Evolutionary conservation across 2,888 invertebrate species (phyloP).

Genomic region (Microchrysa polita): DNA sequence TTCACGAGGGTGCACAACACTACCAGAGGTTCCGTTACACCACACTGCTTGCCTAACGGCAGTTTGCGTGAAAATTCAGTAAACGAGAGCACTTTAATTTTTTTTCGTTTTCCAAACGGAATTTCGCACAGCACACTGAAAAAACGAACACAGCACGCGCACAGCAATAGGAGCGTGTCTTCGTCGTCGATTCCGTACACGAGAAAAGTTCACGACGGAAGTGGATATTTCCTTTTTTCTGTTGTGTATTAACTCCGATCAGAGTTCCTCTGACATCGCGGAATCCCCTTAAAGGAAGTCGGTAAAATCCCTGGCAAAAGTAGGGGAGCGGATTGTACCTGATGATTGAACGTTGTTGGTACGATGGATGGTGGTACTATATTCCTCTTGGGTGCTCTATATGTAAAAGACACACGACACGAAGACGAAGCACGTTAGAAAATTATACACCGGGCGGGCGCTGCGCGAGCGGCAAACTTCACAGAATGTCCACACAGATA

Average conservation of each 20-base stretch:
- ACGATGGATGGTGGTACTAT: neutral
- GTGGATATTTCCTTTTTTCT: slow-evolving; percentile 1
- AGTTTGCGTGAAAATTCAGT: neutral
- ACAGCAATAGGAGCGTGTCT: neutral
- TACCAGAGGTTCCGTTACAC: slow-evolving; percentile 7
- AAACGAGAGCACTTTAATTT: neutral
- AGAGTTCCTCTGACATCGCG: slow-evolving; percentile 17
- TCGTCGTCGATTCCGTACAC: neutral
- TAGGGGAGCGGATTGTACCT: slow-evolving; percentile 20
- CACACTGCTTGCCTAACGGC: slow-evolving; percentile 22
- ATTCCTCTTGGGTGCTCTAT: neutral
- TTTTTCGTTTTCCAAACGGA: neutral
- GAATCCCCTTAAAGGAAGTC: neutral
- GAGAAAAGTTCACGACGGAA: slow-evolving; percentile 21
- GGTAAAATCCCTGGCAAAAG: slow-evolving; percentile 20
- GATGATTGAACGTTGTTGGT: neutral
- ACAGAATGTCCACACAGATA: neutral
- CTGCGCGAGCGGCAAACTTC: slow-evolving; percentile 1
- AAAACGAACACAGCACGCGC: neutral
- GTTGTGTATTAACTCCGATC: slow-evolving; percentile 15
- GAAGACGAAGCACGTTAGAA: neutral
- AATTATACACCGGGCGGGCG: neutral
- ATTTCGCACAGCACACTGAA: neutral
- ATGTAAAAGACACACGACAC: no score
- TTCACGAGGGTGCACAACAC: slow-evolving; percentile 13